Base-by-base conservation (phyloP, 2,797 vertebrate species). In the Epinephelus coioides region DNA sequence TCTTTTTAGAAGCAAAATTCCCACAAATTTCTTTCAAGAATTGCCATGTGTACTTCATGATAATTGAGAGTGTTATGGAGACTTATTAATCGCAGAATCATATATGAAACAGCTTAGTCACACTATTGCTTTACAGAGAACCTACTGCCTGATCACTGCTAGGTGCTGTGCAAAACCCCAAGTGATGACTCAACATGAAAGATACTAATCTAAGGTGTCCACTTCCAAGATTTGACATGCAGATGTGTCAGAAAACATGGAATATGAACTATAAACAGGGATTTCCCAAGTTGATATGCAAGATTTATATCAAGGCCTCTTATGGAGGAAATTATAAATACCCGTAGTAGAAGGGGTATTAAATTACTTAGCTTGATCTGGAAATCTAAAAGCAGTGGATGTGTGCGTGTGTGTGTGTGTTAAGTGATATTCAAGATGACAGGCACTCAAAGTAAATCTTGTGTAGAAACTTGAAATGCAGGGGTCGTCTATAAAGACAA, bases 151-250 rank as follows among this genome's bases (percentile, higher is more conserved):
- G 38, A 72, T 82, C 54, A 65, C 25, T 76, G 21, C 67, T 61
- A 63, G 70, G 17, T 69, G 21, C 47, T 47, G 17, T 19, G 56
- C 40, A 75, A 62, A 80, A 76, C 54, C 53, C 64, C 47, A 73
- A 70, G 60, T 2, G 46, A 82, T 34, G 18, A 65, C 13, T 69
- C 55, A 72, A 68, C 43, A 55, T 54, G 59, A 27, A 47, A 72
- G 34, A 76, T 27, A 50, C 63, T 61, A 43, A 68, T 65, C 60
- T 53, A 27, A 68, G 19, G 27, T 30, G 21, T 40, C 14, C 25
- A 69, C 11, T 54, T 74, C 44, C 47, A 14, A 38, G 61, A 71
- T 23, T 44, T 27, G 19, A 68, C 67, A 63, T 59, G 61, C 50
- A 43, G 49, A 43, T 34, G n/a, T 23, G 46, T 61, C 30, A 59